Evolutionary conservation across 2,888 invertebrate genomes (phyloP).

Genomic region (Suillia variegata): DNA sequence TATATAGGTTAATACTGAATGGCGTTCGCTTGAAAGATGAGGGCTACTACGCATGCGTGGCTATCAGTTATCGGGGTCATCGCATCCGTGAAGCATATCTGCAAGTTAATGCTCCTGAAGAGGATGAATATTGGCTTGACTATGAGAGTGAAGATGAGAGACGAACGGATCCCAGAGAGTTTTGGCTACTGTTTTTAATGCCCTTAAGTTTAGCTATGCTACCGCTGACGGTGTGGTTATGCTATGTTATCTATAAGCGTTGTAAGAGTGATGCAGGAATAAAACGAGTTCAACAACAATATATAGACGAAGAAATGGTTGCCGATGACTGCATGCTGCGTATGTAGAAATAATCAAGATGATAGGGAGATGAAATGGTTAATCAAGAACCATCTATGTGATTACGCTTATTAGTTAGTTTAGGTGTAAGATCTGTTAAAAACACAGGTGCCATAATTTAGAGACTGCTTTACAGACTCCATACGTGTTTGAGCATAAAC

Average conservation of each 20-base stretch:
- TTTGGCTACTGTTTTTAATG: constrained; percentile 55
- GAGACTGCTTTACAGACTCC: not conserved
- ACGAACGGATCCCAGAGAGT: constrained; percentile 43
- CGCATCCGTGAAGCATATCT: constrained; percentile 54
- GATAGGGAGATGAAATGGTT: not conserved
- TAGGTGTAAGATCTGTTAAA: not conserved
- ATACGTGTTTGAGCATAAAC: not conserved
- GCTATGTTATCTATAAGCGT: constrained; percentile 46
- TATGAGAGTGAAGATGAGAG: constrained; percentile 39
- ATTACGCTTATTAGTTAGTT: constrained; percentile 22
- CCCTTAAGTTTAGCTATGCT: constrained; percentile 54
- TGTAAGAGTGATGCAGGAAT: constrained; percentile 25
- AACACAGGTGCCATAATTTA: not conserved
- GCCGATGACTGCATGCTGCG: constrained; percentile 43
- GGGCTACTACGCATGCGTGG: constrained; percentile 58
- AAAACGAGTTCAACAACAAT: constrained; percentile 36
- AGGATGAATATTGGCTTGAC: constrained; percentile 47
- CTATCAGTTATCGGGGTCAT: constrained; percentile 56
- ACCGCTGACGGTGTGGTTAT: constrained; percentile 54
- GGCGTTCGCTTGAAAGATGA: constrained; percentile 46
- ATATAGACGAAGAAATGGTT: constrained; percentile 42
- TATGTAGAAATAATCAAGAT: not conserved
- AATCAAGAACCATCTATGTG: too few species aligned
- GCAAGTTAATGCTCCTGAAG: constrained; percentile 35
- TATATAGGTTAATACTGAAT: constrained; percentile 54